Evolutionary conservation across 2,888 invertebrate species (phyloP).

Genomic region (Sphinx pinastri): DNA sequence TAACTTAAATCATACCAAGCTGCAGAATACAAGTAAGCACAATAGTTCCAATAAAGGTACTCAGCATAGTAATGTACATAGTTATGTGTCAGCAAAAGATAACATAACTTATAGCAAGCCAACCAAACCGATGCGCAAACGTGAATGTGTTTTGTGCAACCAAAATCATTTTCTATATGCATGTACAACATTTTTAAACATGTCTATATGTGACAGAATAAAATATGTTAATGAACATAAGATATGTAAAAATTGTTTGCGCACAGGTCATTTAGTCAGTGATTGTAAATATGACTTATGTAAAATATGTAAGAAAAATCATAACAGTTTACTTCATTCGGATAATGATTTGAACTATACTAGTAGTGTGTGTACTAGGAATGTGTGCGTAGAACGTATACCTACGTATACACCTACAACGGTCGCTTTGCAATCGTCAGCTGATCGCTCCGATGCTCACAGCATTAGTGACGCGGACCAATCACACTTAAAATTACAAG

Average conservation of each 20-base stretch:
- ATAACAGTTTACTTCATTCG: background rate
- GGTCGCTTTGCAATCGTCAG: background rate
- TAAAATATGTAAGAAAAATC: background rate
- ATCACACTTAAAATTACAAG: background rate
- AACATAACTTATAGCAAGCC: background rate
- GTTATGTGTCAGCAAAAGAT: background rate
- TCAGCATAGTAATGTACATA: background rate
- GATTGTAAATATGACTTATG: background rate
- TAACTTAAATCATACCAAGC: background rate
- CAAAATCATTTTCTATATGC: background rate
- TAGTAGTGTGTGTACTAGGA: too few species aligned
- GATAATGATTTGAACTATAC: background rate
- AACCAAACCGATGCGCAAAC: background rate
- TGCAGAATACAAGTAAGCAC: background rate
- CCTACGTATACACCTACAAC: background rate
- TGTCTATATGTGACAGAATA: background rate
- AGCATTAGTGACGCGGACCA: background rate
- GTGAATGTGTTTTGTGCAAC: background rate
- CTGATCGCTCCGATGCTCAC: background rate
- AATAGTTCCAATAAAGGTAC: background rate
- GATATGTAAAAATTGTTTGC: background rate
- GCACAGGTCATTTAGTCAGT: background rate
- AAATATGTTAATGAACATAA: constrained; percentile 2
- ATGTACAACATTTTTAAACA: background rate
- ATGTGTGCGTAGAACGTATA: background rate